A percentile compares a stretch with the other conserved stretches of the same genome.
Conservation (phyloP, 2,113 vertebrate species). For the Pelodiscus sinensis region DNA sequence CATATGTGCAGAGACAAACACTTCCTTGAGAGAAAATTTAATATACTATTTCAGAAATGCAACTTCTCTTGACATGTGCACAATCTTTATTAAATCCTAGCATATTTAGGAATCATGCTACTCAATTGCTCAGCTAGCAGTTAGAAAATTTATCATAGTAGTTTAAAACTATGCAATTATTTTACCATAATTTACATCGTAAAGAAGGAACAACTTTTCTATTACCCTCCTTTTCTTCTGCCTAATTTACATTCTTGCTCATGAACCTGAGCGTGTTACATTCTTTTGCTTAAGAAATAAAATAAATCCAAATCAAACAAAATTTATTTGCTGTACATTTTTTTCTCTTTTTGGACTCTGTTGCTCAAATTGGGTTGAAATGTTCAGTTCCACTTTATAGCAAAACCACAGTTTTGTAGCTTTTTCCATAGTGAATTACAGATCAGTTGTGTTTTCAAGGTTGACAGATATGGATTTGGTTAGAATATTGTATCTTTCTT, state of each 20-base stretch:
- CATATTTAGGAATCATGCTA: neutral
- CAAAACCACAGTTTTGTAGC: conserved; percentile 58
- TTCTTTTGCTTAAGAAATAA: conserved; percentile 42
- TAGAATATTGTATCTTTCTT: conserved; percentile 60
- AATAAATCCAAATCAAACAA: conserved; percentile 36
- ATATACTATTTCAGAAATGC: neutral
- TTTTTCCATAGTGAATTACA: conserved; percentile 66
- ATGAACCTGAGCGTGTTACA: neutral
- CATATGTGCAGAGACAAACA: conserved; percentile 4
- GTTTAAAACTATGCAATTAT: neutral
- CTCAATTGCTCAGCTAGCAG: neutral
- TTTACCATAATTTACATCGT: neutral
- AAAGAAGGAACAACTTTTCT: neutral
- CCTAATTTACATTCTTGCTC: conserved; percentile 3
- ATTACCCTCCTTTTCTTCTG: neutral
- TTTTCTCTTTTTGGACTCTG: neutral
- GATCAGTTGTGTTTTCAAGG: conserved; percentile 70
- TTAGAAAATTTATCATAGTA: neutral
- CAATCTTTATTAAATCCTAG: neutral
- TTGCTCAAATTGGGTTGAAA: conserved; percentile 22
- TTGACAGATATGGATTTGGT: conserved; percentile 57
- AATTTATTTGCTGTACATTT: neutral
- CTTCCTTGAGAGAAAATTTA: neutral
- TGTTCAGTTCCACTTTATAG: conserved; percentile 51
- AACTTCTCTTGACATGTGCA: neutral